These are phyloP conservation scores for Drosophila kanekoi DNA, from an alignment of 2,888 invertebrate species.

Conservation along the genomic window DNA sequence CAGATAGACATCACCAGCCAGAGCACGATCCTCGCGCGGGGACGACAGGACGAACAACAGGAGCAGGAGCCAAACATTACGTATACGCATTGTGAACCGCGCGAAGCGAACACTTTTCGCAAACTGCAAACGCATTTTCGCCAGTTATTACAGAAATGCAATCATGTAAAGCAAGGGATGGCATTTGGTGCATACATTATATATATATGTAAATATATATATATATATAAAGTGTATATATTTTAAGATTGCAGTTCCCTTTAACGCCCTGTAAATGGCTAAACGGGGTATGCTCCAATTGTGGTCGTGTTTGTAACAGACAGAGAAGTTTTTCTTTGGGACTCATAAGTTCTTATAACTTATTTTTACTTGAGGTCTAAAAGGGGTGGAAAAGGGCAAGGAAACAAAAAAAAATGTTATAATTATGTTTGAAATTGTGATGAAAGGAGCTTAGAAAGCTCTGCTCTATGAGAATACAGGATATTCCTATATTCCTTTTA, in stretches of 20 bases:
- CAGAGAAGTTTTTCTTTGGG: no score
- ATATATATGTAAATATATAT: conserved; percentile 1
- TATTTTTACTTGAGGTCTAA: no score
- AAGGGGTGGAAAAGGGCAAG: no score
- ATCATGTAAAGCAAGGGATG: neutral
- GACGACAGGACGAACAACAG: conserved; percentile 25
- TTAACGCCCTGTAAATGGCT: neutral
- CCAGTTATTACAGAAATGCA: conserved; percentile 16
- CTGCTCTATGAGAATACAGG: no score
- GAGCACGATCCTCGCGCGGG: neutral
- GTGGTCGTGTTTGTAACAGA: neutral
- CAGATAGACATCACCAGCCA: conserved; percentile 81
- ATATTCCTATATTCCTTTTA: no score
- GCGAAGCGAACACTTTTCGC: conserved; percentile 28
- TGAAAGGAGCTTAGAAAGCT: no score
- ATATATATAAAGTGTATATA: neutral
- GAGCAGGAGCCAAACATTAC: conserved; percentile 19
- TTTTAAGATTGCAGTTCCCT: conserved; percentile 3
- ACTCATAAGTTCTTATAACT: no score
- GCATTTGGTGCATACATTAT: conserved; percentile 5
- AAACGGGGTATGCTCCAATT: neutral
- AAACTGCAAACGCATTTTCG: conserved; percentile 40
- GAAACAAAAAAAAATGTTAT: no score
- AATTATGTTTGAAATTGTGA: no score
- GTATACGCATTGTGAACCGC: conserved; percentile 53